Conservation (phyloP, 2,797 vertebrate species). For the Paguma larvata region DNA sequence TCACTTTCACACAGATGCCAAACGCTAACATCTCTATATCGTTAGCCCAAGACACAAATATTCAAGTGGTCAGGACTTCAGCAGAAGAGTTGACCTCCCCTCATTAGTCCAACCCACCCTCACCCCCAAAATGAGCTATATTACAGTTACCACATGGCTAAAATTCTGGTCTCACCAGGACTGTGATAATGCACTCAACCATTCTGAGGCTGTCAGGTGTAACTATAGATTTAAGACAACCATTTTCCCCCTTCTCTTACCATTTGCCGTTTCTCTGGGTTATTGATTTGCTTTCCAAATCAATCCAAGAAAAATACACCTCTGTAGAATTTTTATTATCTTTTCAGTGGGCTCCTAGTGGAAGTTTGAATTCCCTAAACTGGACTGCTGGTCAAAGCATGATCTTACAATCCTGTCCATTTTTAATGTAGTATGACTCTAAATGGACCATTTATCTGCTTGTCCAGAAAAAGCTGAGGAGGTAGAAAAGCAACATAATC, state of each 20-base stretch:
- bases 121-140: background rate
- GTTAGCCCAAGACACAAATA: background rate
- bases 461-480: conserved; percentile 70
- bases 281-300: conserved; percentile 46
- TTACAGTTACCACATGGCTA: background rate
- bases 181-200: background rate
- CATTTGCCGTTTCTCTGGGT: conserved; percentile 17
- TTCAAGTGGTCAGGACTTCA: background rate
- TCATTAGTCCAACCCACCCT: background rate
- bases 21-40: background rate
- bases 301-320: conserved; percentile 39
- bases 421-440: conserved; percentile 66
- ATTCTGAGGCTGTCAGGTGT: background rate
- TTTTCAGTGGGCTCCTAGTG: background rate
- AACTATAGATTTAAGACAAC: conserved; percentile 33
- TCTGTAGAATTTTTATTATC: conserved; percentile 37
- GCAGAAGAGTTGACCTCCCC: background rate
- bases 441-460: conserved; percentile 76
- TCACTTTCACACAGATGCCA: conserved; percentile 4
- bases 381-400: background rate
- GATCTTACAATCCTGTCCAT: conserved; percentile 51
- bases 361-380: conserved; percentile 54
- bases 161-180: background rate
- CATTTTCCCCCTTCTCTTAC: background rate
- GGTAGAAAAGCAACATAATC: conserved; percentile 70